Evolutionary conservation across 2,888 invertebrate genomes (phyloP), one percentile per base, ranked within the genome.

Genomic region (Chelonus formosanus): DNA sequence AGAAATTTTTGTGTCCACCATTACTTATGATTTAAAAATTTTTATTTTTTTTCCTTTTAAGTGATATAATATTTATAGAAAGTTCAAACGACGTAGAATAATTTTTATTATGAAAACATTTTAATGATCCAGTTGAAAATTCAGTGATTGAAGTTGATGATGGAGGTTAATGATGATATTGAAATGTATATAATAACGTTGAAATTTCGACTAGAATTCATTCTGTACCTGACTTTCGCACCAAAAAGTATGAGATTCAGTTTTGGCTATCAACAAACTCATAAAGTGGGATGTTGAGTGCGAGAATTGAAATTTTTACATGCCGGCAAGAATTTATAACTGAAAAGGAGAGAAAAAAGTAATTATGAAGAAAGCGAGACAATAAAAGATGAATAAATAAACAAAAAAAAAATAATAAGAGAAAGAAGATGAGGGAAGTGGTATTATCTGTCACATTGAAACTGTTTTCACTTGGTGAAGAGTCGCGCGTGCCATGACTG

Each of bases 391-490:
- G 2, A 20, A 20, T 20, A 20, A 20, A 20, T 20, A 20, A 5
- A 44, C 32, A 20, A 44, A 10, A 44, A 8, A 20, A 10, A 45
- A 45, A 45, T n/a, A 8, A 7, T n/a, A 8, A 7, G 20, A 20
- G 34, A 52, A 63, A 4, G 53, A 53, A 60, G 45, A 60, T 43
- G 44, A 44, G 52, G 48, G 40, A 48, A 55, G 50, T 48, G 60
- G n/a, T 56, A 57, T 62, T 53, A 53, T 65, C 67, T 65, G 67
- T 68, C 67, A 65, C 55, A 43, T 53, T 54, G 40, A 35, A 53
- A 55, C n/a, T 52, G 44, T 65, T 59, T 44, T 54, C n/a, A 35
- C 32, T 52, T 32, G 50, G 34, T 52, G 7, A 54, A 53, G 34
- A 53, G 54, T 45, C 53, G 64, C 65, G 65, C 65, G 55, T 62